Percentiles rank a stretch among this genome's conserved stretches.
Evolutionary conservation across 2,888 invertebrate genomes (phyloP).

Genomic region (Heliconius cydno): DNA sequence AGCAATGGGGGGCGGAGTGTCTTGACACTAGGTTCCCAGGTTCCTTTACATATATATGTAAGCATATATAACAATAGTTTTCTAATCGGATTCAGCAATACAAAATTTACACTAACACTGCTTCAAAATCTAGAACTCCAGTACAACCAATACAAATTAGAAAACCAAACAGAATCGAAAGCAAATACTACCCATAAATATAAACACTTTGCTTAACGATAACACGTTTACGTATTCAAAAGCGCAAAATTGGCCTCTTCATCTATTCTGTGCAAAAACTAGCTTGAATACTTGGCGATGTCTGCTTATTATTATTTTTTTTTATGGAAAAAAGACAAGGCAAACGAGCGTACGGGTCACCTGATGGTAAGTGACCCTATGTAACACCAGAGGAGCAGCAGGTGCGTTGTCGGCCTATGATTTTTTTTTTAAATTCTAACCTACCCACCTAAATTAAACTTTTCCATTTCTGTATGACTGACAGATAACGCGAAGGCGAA

Average conservation of each 20-base stretch:
- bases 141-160: not conserved
- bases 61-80: no score
- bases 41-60: no score
- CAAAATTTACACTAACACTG: not conserved
- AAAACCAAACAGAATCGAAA: not conserved
- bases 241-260: constrained; percentile 11
- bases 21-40: no score
- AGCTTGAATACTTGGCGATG: not conserved
- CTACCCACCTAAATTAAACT: no score
- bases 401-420: no score
- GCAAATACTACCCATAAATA: not conserved
- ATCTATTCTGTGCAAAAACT: not conserved
- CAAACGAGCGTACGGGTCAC: no score
- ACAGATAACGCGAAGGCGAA: no score
- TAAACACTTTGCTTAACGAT: constrained; percentile 3
- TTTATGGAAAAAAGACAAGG: not conserved
- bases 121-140: not conserved
- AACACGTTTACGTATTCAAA: constrained; percentile 13
- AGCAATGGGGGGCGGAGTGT: no score
- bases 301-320: not conserved
- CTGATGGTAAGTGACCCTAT: no score
- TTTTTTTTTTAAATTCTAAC: no score
- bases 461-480: no score
- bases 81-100: not conserved
- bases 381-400: no score